phyloP scores from a whole-genome alignment of 2,113 vertebrate genomes.

The Vulpes ferrilata region DNA sequence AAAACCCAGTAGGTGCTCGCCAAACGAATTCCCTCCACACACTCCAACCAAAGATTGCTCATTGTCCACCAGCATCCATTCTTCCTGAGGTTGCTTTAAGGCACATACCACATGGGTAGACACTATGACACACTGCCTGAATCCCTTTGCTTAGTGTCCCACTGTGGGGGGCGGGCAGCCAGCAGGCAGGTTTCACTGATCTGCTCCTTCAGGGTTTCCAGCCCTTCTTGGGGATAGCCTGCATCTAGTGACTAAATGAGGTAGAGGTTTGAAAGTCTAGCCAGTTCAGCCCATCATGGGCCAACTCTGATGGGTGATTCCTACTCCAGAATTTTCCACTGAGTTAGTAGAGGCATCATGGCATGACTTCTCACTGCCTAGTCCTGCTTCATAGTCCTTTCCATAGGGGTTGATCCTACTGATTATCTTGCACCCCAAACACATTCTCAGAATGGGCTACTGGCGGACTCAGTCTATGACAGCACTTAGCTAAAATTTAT shows the following conservation, averaged over 20 bases:
- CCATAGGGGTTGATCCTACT: no score
- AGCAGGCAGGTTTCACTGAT: neutral
- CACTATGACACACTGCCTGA: no score
- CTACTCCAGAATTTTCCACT: neutral
- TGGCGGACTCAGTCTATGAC: no score
- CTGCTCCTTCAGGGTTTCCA: neutral
- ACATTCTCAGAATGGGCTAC: neutral
- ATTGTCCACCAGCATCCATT: rapidly evolving
- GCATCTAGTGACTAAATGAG: neutral
- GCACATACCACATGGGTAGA: neutral
- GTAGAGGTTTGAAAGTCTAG: rapidly evolving
- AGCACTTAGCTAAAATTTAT: neutral
- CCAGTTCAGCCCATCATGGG: neutral
- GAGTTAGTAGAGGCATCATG: neutral
- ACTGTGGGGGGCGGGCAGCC: neutral
- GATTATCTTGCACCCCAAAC: neutral
- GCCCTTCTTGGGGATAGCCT: neutral
- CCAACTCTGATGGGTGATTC: neutral
- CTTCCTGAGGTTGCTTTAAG: neutral
- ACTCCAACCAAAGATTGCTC: neutral
- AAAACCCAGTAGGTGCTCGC: neutral
- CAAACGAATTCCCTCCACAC: neutral
- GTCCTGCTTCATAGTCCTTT: neutral
- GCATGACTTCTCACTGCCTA: neutral
- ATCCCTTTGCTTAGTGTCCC: neutral